These are phyloP conservation scores for Lepilemur ruficaudatus DNA, from an alignment of 2,797 vertebrate species.

Conservation along the genomic window DNA sequence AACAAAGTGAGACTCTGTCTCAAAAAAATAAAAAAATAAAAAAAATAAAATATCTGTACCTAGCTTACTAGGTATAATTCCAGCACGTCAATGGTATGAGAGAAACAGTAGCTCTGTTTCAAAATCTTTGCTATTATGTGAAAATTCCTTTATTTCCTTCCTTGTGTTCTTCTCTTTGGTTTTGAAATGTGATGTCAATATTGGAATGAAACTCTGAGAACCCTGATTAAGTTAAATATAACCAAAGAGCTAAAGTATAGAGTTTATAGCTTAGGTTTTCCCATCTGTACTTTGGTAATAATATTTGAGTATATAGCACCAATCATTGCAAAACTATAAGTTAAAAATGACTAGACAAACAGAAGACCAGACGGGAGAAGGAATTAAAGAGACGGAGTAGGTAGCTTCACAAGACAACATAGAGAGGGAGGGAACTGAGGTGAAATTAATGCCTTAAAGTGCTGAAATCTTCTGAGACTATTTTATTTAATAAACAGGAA, in stretches of 20 bases:
- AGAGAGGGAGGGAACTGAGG: not conserved
- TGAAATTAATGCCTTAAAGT: not conserved
- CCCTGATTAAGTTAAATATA: not conserved
- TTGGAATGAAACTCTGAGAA: not conserved
- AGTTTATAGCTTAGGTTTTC: not conserved
- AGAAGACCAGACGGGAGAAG: not conserved
- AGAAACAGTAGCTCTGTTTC: conserved; percentile 5
- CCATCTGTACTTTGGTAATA: not conserved
- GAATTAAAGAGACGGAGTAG: not conserved
- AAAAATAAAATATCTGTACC: not conserved
- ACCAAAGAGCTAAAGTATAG: not conserved
- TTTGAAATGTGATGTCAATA: not conserved
- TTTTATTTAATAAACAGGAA: conserved; percentile 1
- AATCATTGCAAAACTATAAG: not conserved
- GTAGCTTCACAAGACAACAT: not conserved
- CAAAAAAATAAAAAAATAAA: not conserved
- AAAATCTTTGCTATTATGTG: not conserved
- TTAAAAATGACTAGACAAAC: not conserved
- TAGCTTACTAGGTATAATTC: not conserved
- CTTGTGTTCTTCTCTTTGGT: not conserved
- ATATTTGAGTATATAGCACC: not conserved
- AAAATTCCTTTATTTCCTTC: not conserved
- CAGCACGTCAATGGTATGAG: not conserved
- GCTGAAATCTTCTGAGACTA: not conserved
- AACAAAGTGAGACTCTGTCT: too few relatives aligned